Evolutionary conservation across 2,113 vertebrate genomes (phyloP), one percentile per base, ranked within the genome.

Genomic region (Dipodomys merriami): DNA sequence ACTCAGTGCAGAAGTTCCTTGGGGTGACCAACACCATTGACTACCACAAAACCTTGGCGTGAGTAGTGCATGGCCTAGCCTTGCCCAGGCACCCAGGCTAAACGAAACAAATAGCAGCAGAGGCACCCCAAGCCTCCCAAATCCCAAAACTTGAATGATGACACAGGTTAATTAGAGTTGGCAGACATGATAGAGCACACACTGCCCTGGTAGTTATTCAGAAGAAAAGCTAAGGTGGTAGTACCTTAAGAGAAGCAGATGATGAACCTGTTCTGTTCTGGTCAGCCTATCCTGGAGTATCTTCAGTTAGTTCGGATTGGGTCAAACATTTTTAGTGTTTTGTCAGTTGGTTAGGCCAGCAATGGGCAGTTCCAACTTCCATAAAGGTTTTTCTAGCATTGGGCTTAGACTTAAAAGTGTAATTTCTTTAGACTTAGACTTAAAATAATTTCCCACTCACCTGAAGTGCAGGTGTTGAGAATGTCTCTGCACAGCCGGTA

Each of bases 31-130:
- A 98, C 95, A 96, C 98, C 85, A 96, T 99, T 0, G 99, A 99
- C 98, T 99, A 99, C 93, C 99, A 99, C 98, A 99, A 99, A 98
- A 99, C 99, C 65, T 93, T 99, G 96, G 99, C 98, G 99, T 99
- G 96, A 99, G 99, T 99, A 78, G 39, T 85, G 76, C 22, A 7
- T 46, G 0, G 0, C 23, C 0, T 46, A 57, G 79, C 46, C 11
- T 44, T 39, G 30, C 49, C 33, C 68, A 74, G 33, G 81, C n/a
- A 44, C 15, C 15, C 7, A 65, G 49, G 72, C 71, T 67, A 23
- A 12, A 46, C 49, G 44, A 74, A 71, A 49, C 13, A n/a, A 83
- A 53, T 13, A 53, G 49, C 49, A 13, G 49, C 12, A 13, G 49
- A 53, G 49, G 49, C 8, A 12, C 49, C 49, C 49, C 12, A 13